Evolutionary conservation across 37 sponge, comb jelly and placozoan species (phyloP), one percentile per base, ranked within the genome.

Genomic region (Aphrocallistes beatrix): DNA sequence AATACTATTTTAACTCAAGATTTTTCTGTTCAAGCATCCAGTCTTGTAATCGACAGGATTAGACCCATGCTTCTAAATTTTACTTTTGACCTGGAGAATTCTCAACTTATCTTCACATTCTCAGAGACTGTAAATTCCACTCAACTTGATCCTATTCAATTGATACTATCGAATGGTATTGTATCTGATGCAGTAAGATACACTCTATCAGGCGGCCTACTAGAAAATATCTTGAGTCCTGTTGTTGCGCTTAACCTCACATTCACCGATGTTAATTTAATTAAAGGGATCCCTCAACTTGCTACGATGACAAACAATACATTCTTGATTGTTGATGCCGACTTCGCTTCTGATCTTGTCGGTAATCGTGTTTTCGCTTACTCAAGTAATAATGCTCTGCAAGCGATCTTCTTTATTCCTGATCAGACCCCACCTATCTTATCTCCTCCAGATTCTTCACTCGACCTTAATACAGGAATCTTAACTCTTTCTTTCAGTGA

Each of bases 101-200:
- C 90, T 34, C 40, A 85, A 37, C 36, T 94, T 9, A 75, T 81
- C 9, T 83, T 94, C 60, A 90, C 90, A 6, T 94, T 94, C 84
- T 81, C 81, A 88, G 95, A 94, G 38, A 89, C 94, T 38, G 91
- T 94, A 17, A 88, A 94, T 50, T 82, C 85, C 38, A 83, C 86
- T 6, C 83, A 89, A 0, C 86, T 89, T 10, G 47, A 51, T 51
- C 85, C 91, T 30, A 50, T 47, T 0, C 81, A 75, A 10, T 85
- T 91, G 36, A 83, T 82, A 1, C 37, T 95, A 32, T 37, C 85
- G 1, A 34, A 84, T 10, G 48, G 37, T 38, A 0, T 0, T 1
- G 37, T 0, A 8, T 75, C 38, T 37, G 83, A 82, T 37, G 37
- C 82, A 37, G 86, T 75, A 25, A 85, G 88, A 37, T 90, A 87